phyloP scores from a whole-genome alignment of 2,888 invertebrate genomes.

The Ditula angustiorana region DNA sequence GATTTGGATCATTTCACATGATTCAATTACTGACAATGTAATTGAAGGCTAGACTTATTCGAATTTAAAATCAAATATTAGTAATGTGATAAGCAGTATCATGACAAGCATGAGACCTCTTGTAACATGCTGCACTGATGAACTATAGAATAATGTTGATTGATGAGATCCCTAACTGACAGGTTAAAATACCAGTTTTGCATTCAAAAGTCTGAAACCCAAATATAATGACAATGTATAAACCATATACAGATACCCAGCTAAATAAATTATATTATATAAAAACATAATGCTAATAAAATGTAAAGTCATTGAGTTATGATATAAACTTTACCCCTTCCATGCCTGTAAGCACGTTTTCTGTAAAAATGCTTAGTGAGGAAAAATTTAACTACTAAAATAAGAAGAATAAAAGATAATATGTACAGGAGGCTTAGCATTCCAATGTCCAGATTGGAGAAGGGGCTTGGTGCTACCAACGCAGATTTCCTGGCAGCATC shows the following conservation, averaged over 20 bases:
- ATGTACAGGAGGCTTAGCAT: constrained; percentile 91
- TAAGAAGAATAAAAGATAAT: constrained; percentile 90
- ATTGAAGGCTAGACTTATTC: not conserved
- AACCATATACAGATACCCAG: not conserved
- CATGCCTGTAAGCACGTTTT: constrained; percentile 90
- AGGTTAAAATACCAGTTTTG: not conserved
- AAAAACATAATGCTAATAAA: constrained; percentile 40
- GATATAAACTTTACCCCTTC: constrained; percentile 89
- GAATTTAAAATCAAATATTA: not conserved
- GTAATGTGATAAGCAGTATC: not conserved
- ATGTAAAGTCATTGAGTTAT: constrained; percentile 44
- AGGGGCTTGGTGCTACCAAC: constrained; percentile 73
- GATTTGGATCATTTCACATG: not conserved
- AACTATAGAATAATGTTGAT: not conserved
- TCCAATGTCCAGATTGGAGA: constrained; percentile 89
- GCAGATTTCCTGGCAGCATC: constrained; percentile 54
- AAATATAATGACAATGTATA: not conserved
- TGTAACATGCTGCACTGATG: constrained; percentile 1
- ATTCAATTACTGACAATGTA: not conserved
- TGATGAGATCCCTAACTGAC: not conserved
- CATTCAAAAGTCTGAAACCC: constrained; percentile 7
- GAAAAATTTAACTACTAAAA: constrained; percentile 91
- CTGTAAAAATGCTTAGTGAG: constrained; percentile 89
- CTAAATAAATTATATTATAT: constrained; percentile 6
- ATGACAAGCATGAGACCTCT: constrained; percentile 1